Conservation (phyloP, 2,888 invertebrate species). For the Scaptomyza cyrtandrae region DNA sequence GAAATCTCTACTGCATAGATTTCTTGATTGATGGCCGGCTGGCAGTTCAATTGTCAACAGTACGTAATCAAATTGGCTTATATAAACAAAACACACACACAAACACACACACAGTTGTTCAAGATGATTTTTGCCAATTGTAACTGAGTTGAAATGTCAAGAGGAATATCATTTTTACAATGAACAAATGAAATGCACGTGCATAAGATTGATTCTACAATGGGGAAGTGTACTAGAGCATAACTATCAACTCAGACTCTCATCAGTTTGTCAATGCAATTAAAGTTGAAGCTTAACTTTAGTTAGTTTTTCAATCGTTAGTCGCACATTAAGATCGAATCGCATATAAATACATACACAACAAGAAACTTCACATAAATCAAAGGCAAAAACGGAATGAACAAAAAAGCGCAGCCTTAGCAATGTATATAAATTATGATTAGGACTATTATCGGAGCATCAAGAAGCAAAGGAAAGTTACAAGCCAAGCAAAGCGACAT, state of each 20-base stretch:
- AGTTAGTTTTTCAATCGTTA: neutral
- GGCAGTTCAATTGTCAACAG: constrained; percentile 67
- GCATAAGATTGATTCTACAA: neutral
- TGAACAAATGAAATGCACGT: constrained; percentile 9
- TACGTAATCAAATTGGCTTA: constrained; percentile 72
- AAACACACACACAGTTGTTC: neutral
- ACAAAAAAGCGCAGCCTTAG: constrained; percentile 44
- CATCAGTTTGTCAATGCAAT: constrained; percentile 18
- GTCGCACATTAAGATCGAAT: constrained; percentile 53
- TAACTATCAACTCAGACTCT: constrained; percentile 7
- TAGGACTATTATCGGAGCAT: constrained; percentile 69
- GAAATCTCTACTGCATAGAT: constrained; percentile 6
- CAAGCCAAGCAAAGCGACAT: constrained; percentile 49
- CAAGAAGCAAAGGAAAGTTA: constrained; percentile 46
- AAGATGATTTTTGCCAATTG: constrained; percentile 51
- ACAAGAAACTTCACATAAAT: constrained; percentile 51
- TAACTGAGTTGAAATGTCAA: constrained; percentile 68
- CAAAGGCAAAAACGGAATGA: constrained; percentile 31
- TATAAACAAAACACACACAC: constrained; percentile 58
- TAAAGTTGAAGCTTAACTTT: constrained; percentile 10
- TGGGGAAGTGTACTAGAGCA: neutral
- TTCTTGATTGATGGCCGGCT: constrained; percentile 63
- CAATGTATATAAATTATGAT: constrained; percentile 75
- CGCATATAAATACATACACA: constrained; percentile 22
- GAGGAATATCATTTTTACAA: constrained; percentile 70